phyloP scores from a whole-genome alignment of 2,888 invertebrate genomes.

The Drosophila yooni region DNA sequence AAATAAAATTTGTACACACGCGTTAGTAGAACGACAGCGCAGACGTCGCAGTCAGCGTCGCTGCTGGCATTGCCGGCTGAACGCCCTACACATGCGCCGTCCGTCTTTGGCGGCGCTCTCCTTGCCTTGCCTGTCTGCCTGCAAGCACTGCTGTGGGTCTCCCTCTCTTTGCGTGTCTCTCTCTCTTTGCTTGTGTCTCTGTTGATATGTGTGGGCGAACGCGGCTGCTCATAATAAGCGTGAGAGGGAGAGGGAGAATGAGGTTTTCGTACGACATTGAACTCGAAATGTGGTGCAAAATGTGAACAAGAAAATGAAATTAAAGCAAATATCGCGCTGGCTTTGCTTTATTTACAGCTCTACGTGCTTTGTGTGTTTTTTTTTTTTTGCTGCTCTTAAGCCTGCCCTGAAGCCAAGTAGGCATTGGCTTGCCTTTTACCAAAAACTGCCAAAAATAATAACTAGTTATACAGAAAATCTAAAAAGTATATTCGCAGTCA shows the following conservation, averaged over 20 bases:
- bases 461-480: slow-evolving; percentile 19
- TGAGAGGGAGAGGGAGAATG: slow-evolving; percentile 61
- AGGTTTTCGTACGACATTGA: slow-evolving; percentile 82
- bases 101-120: slow-evolving; percentile 8
- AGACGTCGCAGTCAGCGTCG: slow-evolving; percentile 10
- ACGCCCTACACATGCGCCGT: slow-evolving; percentile 69
- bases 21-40: slow-evolving; percentile 39
- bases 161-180: slow-evolving; percentile 26
- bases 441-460: slow-evolving; percentile 23
- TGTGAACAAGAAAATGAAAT: slow-evolving; percentile 54
- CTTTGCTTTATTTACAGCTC: slow-evolving; percentile 46
- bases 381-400: slow-evolving; percentile 18
- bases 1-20: slow-evolving; percentile 46
- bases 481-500: slow-evolving; percentile 31
- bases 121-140: slow-evolving; percentile 12
- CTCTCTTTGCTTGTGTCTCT: slow-evolving; percentile 1
- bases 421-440: slow-evolving; percentile 43
- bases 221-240: slow-evolving; percentile 66
- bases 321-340: slow-evolving; percentile 52
- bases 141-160: slow-evolving; percentile 10
- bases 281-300: slow-evolving; percentile 77
- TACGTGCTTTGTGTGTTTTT: slow-evolving; percentile 6
- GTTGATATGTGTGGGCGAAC: slow-evolving; percentile 50
- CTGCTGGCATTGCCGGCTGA: slow-evolving; percentile 48
- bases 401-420: slow-evolving; percentile 32